These are phyloP conservation scores for Callipepla squamata DNA, from an alignment of 2,113 vertebrate species.

Conservation along the genomic window DNA sequence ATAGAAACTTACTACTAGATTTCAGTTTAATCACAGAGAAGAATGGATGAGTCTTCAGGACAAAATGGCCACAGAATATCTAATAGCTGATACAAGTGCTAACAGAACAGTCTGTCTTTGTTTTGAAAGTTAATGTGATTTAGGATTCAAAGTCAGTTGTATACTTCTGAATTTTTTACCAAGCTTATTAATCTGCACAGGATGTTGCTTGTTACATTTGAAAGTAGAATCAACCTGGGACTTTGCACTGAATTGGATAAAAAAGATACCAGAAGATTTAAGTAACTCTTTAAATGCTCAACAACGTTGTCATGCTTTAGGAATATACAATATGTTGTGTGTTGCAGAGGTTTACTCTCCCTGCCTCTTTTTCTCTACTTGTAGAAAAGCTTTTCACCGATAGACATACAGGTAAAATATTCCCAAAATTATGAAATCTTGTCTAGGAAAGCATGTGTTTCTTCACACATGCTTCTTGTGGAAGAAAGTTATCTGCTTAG, in stretches of 20 bases:
- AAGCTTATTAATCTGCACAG: background rate
- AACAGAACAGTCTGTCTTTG: background rate
- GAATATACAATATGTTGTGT: background rate
- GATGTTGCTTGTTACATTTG: background rate
- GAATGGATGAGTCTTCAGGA: background rate
- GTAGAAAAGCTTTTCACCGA: background rate
- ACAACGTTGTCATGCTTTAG: background rate
- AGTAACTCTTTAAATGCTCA: background rate
- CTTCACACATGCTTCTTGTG: background rate
- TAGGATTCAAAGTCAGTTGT: background rate
- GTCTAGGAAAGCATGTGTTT: background rate
- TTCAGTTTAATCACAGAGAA: background rate
- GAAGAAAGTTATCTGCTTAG: background rate
- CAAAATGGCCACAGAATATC: background rate
- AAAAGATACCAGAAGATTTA: fast-evolving
- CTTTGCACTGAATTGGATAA: background rate
- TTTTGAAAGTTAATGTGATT: background rate
- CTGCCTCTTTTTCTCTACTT: background rate
- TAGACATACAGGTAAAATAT: background rate
- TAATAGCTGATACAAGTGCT: background rate
- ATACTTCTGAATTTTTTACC: background rate
- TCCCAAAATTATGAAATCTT: background rate
- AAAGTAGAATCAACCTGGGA: background rate
- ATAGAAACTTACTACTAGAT: background rate
- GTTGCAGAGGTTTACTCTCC: background rate